A percentile compares a stretch with the other conserved stretches of the same genome.
Conservation (phyloP, 35 echinoderm and acorn worm genomes). For the Patiria miniata region DNA sequence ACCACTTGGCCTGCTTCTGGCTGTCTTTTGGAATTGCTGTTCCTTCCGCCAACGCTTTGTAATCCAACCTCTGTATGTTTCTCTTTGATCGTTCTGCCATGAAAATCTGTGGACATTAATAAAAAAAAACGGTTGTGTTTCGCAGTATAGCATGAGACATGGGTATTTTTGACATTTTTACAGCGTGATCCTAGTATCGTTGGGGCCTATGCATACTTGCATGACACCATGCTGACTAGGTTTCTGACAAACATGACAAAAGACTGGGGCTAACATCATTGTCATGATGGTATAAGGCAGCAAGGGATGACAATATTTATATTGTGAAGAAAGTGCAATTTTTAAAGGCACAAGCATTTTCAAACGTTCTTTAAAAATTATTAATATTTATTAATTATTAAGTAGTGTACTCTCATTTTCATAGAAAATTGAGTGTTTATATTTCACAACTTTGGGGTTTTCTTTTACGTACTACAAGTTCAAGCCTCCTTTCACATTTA, state of each 20-base stretch:
- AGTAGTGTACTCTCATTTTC: not conserved
- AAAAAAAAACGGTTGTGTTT: not conserved
- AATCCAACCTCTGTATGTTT: not conserved
- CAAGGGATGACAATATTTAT: not conserved
- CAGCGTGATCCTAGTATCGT: not conserved
- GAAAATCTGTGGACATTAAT: not conserved
- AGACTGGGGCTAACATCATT: not conserved
- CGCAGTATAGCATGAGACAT: not conserved
- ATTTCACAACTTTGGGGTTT: not conserved
- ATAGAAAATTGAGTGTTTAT: not conserved
- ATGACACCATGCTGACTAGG: not conserved
- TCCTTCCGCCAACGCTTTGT: not conserved
- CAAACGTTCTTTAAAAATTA: not conserved
- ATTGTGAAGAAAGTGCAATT: not conserved
- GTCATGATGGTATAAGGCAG: not conserved
- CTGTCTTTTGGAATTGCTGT: not conserved
- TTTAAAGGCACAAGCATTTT: not conserved
- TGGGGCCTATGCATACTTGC: not conserved
- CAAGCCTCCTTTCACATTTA: not conserved
- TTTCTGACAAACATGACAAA: not conserved
- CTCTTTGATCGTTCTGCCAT: not conserved
- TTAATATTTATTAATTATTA: not conserved
- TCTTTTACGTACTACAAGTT: not conserved
- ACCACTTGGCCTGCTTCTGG: constrained; percentile 12
- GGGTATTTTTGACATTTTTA: not conserved